Evolutionary conservation across 2,113 vertebrate species (phyloP).

Genomic region (Prolemur simus): DNA sequence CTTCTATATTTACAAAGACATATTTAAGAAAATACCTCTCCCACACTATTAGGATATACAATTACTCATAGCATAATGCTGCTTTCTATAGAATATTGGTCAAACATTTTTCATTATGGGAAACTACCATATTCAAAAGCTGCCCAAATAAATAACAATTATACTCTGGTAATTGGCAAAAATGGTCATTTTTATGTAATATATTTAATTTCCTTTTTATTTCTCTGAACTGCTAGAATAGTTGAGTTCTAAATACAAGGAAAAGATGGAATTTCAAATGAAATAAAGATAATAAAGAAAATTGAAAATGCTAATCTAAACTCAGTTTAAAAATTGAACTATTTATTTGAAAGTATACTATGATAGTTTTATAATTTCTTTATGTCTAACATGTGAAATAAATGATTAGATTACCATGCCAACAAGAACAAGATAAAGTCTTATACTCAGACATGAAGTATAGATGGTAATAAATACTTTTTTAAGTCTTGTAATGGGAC

Average conservation of each 20-base stretch:
- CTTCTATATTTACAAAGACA: background rate
- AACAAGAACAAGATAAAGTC: background rate
- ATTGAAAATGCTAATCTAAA: background rate
- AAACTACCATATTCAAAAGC: background rate
- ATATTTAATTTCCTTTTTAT: background rate
- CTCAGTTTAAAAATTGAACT: background rate
- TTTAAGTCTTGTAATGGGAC: background rate
- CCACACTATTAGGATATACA: rapidly evolving
- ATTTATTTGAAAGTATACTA: background rate
- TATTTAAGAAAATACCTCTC: background rate
- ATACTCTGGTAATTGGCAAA: background rate
- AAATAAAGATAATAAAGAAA: background rate
- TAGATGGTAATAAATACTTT: background rate
- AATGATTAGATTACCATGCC: background rate
- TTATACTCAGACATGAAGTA: background rate
- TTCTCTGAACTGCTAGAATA: background rate
- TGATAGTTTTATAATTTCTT: background rate
- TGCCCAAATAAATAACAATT: background rate
- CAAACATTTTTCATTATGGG: background rate
- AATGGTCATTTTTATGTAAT: background rate
- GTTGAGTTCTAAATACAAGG: background rate
- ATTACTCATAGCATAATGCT: background rate
- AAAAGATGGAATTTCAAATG: background rate
- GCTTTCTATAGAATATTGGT: background rate
- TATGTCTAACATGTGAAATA: background rate